A percentile compares a stretch with the other conserved stretches of the same genome.
Conservation (phyloP, 2,888 invertebrate species). For the Carpatolechia fugitivella region DNA sequence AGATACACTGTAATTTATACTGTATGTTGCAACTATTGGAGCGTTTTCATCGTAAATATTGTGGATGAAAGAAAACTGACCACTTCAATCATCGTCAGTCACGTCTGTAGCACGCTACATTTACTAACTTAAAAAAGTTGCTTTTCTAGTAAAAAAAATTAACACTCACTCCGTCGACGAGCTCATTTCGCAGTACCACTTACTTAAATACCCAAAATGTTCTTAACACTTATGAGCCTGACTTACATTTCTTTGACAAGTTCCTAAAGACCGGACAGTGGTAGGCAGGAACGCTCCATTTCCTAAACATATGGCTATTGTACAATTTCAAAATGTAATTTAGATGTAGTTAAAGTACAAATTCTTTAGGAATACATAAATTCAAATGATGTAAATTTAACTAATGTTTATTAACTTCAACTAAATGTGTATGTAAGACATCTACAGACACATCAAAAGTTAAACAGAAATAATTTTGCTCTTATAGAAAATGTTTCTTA, state of each 20-base stretch:
- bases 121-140: conserved; percentile 71
- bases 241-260: conserved; percentile 70
- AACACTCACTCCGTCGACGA: conserved; percentile 74
- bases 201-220: conserved; percentile 75
- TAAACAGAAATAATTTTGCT: conserved; percentile 64
- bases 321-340: conserved; percentile 75
- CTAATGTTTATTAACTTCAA: conserved; percentile 71
- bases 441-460: conserved; percentile 72
- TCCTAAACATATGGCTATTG: conserved; percentile 75
- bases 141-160: conserved; percentile 70
- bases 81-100: conserved; percentile 67
- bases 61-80: conserved; percentile 80
- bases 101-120: conserved; percentile 72
- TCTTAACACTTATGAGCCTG: conserved; percentile 73
- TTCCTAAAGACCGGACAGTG: conserved; percentile 61
- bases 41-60: conserved; percentile 71
- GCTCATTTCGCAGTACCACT: conserved; percentile 73
- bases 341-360: conserved; percentile 79
- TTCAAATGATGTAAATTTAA: conserved; percentile 74
- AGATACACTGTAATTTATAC: conserved; percentile 79
- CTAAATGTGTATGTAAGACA: conserved; percentile 67
- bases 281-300: conserved; percentile 73
- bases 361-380: conserved; percentile 74
- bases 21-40: conserved; percentile 71
- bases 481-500: conserved; percentile 70